Conservation (phyloP, 2,888 invertebrate genomes). For the Thumatha senex region DNA sequence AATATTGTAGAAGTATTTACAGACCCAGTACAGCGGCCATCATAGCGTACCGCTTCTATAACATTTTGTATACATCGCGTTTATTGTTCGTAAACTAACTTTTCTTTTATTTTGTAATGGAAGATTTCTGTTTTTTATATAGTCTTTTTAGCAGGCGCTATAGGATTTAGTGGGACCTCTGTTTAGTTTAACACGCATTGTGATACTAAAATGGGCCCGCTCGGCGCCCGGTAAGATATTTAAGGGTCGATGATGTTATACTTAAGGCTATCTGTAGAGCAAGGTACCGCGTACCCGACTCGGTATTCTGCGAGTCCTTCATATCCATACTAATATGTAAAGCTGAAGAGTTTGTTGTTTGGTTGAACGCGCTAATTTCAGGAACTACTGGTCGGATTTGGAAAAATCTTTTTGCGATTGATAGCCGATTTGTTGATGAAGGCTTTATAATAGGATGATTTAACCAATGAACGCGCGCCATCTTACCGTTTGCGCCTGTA, state of each 20-base stretch:
- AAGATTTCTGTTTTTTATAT: constrained; percentile 64
- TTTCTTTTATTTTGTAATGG: constrained; percentile 56
- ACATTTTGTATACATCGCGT: constrained; percentile 38
- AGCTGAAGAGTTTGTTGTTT: too few relatives aligned
- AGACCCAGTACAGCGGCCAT: not conserved
- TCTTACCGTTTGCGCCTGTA: too few relatives aligned
- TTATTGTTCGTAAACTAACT: constrained; percentile 47
- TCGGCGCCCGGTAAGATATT: constrained; percentile 68
- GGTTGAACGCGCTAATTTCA: not conserved
- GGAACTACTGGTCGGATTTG: not conserved
- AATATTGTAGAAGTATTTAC: too few relatives aligned
- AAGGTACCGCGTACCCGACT: constrained; percentile 3
- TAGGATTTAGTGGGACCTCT: constrained; percentile 65
- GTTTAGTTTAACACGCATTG: constrained; percentile 75
- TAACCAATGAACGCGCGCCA: too few relatives aligned
- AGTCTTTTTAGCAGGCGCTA: constrained; percentile 60
- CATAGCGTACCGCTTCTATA: constrained; percentile 8
- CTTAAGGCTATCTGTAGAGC: constrained; percentile 6
- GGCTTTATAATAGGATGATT: too few relatives aligned
- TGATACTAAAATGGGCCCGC: constrained; percentile 76
- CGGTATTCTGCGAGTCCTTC: not conserved
- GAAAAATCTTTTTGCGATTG: too few relatives aligned
- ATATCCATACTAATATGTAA: not conserved
- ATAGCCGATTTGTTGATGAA: too few relatives aligned
- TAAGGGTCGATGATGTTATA: constrained; percentile 35